Evolutionary conservation across 2,888 invertebrate species (phyloP), one percentile per base, ranked within the genome.

Genomic region (Charanyca ferruginea): DNA sequence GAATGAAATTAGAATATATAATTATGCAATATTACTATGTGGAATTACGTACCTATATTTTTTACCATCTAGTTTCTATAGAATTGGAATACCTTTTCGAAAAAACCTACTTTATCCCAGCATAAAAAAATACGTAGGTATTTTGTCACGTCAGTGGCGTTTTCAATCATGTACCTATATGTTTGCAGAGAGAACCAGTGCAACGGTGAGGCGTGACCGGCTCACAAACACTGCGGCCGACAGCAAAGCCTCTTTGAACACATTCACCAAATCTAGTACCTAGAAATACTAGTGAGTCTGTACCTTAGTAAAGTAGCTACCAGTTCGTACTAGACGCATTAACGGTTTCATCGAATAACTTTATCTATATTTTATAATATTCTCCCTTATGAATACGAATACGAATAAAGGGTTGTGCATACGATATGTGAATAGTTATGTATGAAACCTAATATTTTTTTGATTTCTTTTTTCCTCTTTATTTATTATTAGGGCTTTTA

Each of bases 231-330:
- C 84, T 93, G 93, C 83, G 73, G 77, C 80, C 80, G 91, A 91
- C 92, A 86, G 84, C 91, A 93, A 93, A 94, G 93, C 92, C 92
- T 85, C 90, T 94, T 93, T 93, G 90, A 90, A 74, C 86, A 73
- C 52, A 80, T 85, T 84, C 76, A 73, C 77, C 84, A 73, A 72
- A 78, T 75, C 79, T 59, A 67, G 64, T 61, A 73, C 79, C 77
- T 77, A 79, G 85, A 88, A 90, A 90, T 89, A 87, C 78, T 78
- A 73, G 73, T 13, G 6, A 9, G n/a, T 35, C 11, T 11, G 42
- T 59, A 83, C 84, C 87, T 90, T 88, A 89, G 85, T 86, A 76
- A 38, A 13, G 13, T 4, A 53, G 48, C 53, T 55, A 11, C 7
- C 7, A 65, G 41, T 70, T 47, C 8, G 16, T 25, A 61, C 48